A percentile compares a stretch with the other conserved stretches of the same genome.
phyloP scores from a whole-genome alignment of 1,140 invertebrate species.

The Listronotus bonariensis region DNA sequence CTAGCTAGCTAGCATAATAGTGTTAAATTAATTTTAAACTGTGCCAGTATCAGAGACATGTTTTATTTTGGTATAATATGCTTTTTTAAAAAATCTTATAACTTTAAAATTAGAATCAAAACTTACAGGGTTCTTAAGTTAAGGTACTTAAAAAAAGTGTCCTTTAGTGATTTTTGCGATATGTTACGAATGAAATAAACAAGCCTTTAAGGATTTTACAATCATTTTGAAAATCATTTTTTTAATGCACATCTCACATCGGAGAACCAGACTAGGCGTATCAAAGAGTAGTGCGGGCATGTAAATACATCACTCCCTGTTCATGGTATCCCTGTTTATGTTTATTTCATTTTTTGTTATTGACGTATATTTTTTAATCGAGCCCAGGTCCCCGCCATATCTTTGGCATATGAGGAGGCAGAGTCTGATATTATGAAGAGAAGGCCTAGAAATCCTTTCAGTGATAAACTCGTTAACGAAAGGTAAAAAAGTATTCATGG shows the following conservation, averaged over 20 bases:
- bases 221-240: neutral
- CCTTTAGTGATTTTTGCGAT: too few species aligned
- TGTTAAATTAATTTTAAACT: too few species aligned
- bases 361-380: slow-evolving; percentile 56
- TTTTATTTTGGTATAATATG: too few species aligned
- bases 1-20: too few species aligned
- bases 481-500: slow-evolving; percentile 69
- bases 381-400: slow-evolving; percentile 97
- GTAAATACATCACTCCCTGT: slow-evolving; percentile 37
- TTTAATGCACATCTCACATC: slow-evolving; percentile 3
- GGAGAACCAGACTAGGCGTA: slow-evolving; percentile 32
- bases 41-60: too few species aligned
- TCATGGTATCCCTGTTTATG: slow-evolving; percentile 31
- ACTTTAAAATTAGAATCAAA: too few species aligned
- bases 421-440: slow-evolving; percentile 99
- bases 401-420: slow-evolving; percentile 98
- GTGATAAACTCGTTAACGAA: slow-evolving; percentile 98
- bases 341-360: slow-evolving; percentile 40
- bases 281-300: slow-evolving; percentile 48
- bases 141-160: too few species aligned
- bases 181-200: too few species aligned
- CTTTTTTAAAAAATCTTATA: too few species aligned
- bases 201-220: too few species aligned
- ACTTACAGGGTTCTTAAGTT: too few species aligned
- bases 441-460: slow-evolving; percentile 94